Conservation (phyloP, 2,888 invertebrate genomes). For the Belgica antarctica region DNA sequence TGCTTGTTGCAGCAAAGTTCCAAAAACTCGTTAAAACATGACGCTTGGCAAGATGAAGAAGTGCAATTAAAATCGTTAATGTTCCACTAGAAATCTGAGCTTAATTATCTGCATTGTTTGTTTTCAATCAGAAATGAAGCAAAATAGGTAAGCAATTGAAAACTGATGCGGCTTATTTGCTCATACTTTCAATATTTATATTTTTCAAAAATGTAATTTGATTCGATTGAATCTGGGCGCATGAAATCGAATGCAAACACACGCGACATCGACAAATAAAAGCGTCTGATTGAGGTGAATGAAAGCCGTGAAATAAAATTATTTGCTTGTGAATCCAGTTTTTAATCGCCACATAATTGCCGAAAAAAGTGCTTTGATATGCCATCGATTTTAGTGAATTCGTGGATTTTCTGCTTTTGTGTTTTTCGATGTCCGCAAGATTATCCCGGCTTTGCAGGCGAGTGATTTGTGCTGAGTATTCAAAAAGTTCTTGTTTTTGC, state of each 20-base stretch:
- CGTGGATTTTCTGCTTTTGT: too few species aligned
- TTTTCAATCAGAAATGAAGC: constrained; percentile 11
- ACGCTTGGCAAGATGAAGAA: too few species aligned
- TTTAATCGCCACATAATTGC: not conserved
- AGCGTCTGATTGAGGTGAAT: constrained; percentile 12
- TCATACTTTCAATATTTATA: not conserved
- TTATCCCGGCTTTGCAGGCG: not conserved
- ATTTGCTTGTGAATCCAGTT: not conserved
- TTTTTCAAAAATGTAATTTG: constrained; percentile 6
- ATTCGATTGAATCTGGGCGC: not conserved
- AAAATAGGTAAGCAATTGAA: not conserved
- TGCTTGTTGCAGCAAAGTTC: too few species aligned
- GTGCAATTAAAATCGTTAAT: too few species aligned
- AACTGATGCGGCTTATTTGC: not conserved
- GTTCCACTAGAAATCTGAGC: too few species aligned
- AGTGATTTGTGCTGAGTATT: not conserved
- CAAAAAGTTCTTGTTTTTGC: not conserved
- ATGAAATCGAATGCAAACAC: not conserved
- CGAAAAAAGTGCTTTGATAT: not conserved
- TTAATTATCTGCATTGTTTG: constrained; percentile 11
- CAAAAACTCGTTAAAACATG: too few species aligned
- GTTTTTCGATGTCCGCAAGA: not conserved
- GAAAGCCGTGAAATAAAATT: not conserved
- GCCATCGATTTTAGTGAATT: not conserved
- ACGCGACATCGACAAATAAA: not conserved